Percentiles rank a stretch among this genome's conserved stretches.
Conservation (phyloP, 2,888 invertebrate genomes). For the Amiota mariae region DNA sequence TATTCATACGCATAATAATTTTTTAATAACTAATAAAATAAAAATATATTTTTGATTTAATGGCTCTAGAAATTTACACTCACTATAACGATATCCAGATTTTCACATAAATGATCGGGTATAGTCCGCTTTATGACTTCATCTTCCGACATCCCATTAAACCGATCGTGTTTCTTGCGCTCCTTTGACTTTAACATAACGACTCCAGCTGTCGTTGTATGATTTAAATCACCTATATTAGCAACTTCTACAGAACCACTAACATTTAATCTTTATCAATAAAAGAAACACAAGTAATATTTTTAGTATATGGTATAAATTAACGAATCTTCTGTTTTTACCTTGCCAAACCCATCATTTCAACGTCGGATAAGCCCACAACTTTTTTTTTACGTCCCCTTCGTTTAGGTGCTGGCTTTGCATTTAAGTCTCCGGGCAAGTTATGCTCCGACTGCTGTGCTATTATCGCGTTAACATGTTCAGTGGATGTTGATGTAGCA, state of each 20-base stretch:
- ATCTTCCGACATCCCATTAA: conserved; percentile 97
- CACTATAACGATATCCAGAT: conserved; percentile 98
- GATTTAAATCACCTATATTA: not conserved
- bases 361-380: conserved; percentile 17
- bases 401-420: conserved; percentile 79
- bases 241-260: not conserved
- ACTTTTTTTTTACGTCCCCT: conserved; percentile 90
- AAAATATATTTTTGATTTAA: not conserved
- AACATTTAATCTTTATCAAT: conserved; percentile 4
- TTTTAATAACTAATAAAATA: not conserved
- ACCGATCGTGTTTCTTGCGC: conserved; percentile 94
- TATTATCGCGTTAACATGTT: conserved; percentile 9
- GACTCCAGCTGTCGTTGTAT: not conserved
- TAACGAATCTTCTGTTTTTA: not conserved
- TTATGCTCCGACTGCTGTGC: conserved; percentile 22
- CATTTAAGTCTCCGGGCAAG: conserved; percentile 13
- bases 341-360: no score
- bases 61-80: conserved; percentile 77
- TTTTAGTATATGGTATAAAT: conserved; percentile 2
- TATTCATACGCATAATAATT: not conserved
- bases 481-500: conserved; percentile 12
- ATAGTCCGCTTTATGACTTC: conserved; percentile 94
- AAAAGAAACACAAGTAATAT: not conserved
- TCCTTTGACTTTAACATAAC: conserved; percentile 77
- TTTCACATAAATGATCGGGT: conserved; percentile 93